A percentile compares a stretch with the other conserved stretches of the same genome.
Evolutionary conservation across 2,888 invertebrate genomes (phyloP).

Genomic region (Mechanitis messenoides): DNA sequence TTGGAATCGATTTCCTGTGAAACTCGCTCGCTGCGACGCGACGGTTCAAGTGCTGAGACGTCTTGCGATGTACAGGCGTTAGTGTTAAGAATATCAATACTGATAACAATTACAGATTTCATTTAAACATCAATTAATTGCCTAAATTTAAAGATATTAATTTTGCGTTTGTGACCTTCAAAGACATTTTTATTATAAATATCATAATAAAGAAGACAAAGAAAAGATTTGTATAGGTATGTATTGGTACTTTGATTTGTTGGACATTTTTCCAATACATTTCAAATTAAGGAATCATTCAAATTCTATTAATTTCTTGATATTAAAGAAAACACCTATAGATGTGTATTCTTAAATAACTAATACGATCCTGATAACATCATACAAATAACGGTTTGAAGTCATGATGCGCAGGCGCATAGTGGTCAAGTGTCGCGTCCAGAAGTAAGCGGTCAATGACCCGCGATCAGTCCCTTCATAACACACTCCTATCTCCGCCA

Average conservation of each 20-base stretch:
- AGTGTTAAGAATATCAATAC: conserved; percentile 4
- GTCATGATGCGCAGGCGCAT: conserved; percentile 1
- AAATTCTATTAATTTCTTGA: too few relatives aligned
- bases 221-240: too few relatives aligned
- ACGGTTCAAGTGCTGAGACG: background rate
- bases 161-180: too few relatives aligned
- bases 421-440: conserved; percentile 14
- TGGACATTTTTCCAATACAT: too few relatives aligned
- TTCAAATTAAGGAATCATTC: too few relatives aligned
- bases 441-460: conserved; percentile 19
- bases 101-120: background rate
- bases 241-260: too few relatives aligned
- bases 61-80: too few relatives aligned
- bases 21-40: conserved; percentile 7
- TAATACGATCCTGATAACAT: conserved; percentile 1
- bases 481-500: background rate
- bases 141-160: too few relatives aligned
- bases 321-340: too few relatives aligned
- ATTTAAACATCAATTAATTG: too few relatives aligned
- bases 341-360: background rate
- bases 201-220: too few relatives aligned
- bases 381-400: background rate
- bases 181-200: too few relatives aligned
- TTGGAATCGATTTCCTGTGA: conserved; percentile 9
- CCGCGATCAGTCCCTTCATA: conserved; percentile 9